These are phyloP conservation scores for Lepus oiostolus DNA, from an alignment of 2,797 vertebrate genomes.

Conservation along the genomic window DNA sequence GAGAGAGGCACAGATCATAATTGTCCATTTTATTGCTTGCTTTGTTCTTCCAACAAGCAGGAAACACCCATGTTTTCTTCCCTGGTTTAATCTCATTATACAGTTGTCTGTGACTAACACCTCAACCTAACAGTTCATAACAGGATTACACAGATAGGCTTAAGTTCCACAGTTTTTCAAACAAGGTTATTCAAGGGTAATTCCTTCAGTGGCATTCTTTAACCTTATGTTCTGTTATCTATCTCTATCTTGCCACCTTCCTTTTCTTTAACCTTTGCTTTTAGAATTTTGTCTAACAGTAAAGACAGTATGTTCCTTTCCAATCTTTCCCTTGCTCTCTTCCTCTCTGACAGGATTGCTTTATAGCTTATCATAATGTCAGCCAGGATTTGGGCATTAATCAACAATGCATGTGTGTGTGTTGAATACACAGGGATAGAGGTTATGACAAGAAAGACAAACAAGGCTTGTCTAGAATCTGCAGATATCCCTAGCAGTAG, in stretches of 20 bases:
- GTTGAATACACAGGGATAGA: background rate
- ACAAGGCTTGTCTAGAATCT: slow-evolving; percentile 22
- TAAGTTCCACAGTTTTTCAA: slow-evolving; percentile 77
- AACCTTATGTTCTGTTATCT: background rate
- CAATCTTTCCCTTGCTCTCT: background rate
- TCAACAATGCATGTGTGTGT: slow-evolving; percentile 57
- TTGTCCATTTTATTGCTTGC: slow-evolving; percentile 66
- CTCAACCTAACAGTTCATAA: slow-evolving; percentile 82
- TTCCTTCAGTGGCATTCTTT: background rate
- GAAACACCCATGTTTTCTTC: slow-evolving; percentile 74
- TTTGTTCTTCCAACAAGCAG: slow-evolving; percentile 67
- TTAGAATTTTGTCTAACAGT: slow-evolving; percentile 59
- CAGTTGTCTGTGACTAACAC: slow-evolving; percentile 79
- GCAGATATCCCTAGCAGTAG: background rate
- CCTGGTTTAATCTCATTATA: slow-evolving; percentile 86
- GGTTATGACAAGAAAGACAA: slow-evolving; percentile 42
- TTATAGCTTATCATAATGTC: slow-evolving; percentile 75
- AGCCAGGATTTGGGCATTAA: slow-evolving; percentile 73
- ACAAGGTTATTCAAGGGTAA: slow-evolving; percentile 86
- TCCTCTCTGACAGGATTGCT: background rate
- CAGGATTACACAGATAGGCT: slow-evolving; percentile 83
- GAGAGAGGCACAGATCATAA: background rate
- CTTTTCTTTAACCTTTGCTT: slow-evolving; percentile 52
- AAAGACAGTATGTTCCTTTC: background rate
- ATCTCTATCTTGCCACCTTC: slow-evolving; percentile 1